These are phyloP conservation scores for Myathropa florea DNA, from an alignment of 2,888 invertebrate species.

Conservation along the genomic window DNA sequence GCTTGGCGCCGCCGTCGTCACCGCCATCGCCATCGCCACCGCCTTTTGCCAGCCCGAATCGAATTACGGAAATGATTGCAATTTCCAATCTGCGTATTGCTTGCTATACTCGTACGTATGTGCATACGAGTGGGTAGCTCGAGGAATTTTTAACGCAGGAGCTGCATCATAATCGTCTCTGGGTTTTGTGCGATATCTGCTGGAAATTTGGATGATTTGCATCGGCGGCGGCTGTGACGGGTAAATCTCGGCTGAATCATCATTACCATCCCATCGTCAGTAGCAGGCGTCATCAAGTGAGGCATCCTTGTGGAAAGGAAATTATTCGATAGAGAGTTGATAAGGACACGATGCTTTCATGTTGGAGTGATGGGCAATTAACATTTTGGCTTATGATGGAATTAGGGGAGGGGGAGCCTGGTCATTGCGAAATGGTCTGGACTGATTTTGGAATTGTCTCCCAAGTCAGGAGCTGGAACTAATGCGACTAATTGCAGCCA, in stretches of 20 bases:
- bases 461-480: too few relatives aligned
- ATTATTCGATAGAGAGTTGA: neutral
- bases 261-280: neutral
- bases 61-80: conserved; percentile 70
- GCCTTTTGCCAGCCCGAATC: conserved; percentile 44
- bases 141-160: conserved; percentile 60
- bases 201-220: conserved; percentile 56
- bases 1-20: conserved; percentile 42
- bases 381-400: neutral
- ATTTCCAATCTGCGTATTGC: conserved; percentile 60
- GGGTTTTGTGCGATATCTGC: conserved; percentile 30
- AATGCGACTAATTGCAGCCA: too few relatives aligned
- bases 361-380: neutral
- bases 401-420: neutral
- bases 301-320: conserved; percentile 15
- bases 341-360: neutral
- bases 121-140: neutral
- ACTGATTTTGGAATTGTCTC: too few relatives aligned
- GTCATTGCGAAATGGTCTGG: too few relatives aligned
- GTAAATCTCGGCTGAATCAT: conserved; percentile 8
- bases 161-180: conserved; percentile 59
- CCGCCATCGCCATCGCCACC: neutral
- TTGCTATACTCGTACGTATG: neutral
- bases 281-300: neutral
- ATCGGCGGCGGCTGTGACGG: conserved; percentile 22